Base-by-base conservation (phyloP, 1,140 invertebrate species). In the Zaprionus camerounensis region DNA sequence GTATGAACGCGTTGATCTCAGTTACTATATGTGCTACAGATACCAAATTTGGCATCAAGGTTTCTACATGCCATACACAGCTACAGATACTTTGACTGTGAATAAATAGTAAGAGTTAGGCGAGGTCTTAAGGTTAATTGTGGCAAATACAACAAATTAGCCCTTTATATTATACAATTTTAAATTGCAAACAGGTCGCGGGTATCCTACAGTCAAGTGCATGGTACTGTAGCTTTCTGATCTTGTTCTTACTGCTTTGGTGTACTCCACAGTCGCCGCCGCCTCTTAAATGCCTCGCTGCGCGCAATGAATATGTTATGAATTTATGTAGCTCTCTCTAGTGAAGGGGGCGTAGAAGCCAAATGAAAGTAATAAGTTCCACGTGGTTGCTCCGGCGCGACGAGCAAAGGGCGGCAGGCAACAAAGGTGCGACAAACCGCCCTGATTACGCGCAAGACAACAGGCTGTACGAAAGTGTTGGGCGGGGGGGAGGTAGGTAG, bases 261-360 rank as follows among this genome's bases (percentile, higher is more conserved):
- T 41, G 12, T 24, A 56, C 17, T 64, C 38, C 71, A 31, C 11
- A 24, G 31, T 17, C 38, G 15, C 38, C 15, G n/a, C n/a, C 55
- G 75, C 31, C 73, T 90, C 78, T 82, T 90, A 79, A 85, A 90
- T 85, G 85, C 81, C 79, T 90, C 70, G 85, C 81, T 90, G 85
- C 85, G 78, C 85, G 85, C 85, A 88, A 88, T 88, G 85, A 88
- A 90, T 88, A 90, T 90, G 81, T 88, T 90, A 88, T 88, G 81
- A 88, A 88, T 88, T 88, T 88, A 88, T 88, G 58, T 66, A 55
- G 59, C 69, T 68, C 41, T 9, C n/a, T 46, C 41, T 9, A 46
- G n/a, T 20, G 66, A 26, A 22, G 38, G 62, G 51, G 44, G 64
- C 31, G 65, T 70, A 57, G 61, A 62, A 75, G 81, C 71, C 78